Base-by-base conservation (phyloP, 2,113 vertebrate species). In the Collichthys lucidus region DNA sequence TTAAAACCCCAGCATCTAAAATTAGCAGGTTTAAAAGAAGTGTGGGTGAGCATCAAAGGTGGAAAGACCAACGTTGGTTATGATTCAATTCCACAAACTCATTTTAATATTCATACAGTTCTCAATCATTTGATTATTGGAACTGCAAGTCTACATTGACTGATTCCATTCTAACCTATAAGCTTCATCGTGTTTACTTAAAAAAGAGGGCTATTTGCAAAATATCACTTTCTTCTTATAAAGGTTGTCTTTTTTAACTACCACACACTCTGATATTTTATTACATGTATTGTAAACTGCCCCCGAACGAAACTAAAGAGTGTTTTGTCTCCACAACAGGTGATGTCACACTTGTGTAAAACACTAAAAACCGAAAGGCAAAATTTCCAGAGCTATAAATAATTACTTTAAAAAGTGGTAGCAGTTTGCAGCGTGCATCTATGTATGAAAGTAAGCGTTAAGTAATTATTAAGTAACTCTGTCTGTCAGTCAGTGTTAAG, bases 1-100 rank as follows among this genome's bases (percentile, higher is more conserved):
- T 77, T 35, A 82, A 83, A 94, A 80, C 24, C 63, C 71, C 68
- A 9, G 31, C 14, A 4, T 66, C 88, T 94, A 94, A 91, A 93
- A 84, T 92, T 92, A 93, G 86, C 19, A 49, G 16, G 5, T 82
- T 93, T 86, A 91, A 31, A 87, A 73, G 87, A 92, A 92, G 83
- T 67, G 92, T 94, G 88, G 74, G 89, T 56, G 87, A 46, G 53
- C 56, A 20, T 87, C 24, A 82, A n/a, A 67, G 15, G 79, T 85
- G 88, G 84, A 88, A 87, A 86, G 22, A 84, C 72, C 56, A 29
- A 52, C 0, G 4, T 4, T 71, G 17, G 17, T 78, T 68, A 85
- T 77, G 80, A 87, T 85, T 90, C 74, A 82, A 67, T 91, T 88
- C 78, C 74, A 85, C 62, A 86, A 64, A 82, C 61, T 68, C 22